These are phyloP conservation scores for Apamea sordens DNA, from an alignment of 2,888 invertebrate genomes.

Conservation along the genomic window DNA sequence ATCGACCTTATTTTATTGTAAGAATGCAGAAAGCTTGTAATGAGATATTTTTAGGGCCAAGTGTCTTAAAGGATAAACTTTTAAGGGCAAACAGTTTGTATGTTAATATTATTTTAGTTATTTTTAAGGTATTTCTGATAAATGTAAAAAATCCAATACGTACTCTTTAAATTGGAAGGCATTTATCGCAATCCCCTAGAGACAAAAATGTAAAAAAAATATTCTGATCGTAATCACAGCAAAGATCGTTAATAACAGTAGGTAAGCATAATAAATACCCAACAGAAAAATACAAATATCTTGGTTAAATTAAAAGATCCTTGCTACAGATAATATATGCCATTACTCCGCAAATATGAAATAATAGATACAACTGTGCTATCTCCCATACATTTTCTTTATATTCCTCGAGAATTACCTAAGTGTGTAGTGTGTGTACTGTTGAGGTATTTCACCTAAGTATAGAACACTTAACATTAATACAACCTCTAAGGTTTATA, in stretches of 20 bases:
- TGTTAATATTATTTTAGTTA: background rate
- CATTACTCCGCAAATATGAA: slow-evolving; percentile 7
- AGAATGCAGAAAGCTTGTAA: slow-evolving; percentile 32
- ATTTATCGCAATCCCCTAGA: background rate
- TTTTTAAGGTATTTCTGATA: slow-evolving; percentile 29
- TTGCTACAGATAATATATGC: background rate
- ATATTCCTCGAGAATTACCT: background rate
- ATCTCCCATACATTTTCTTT: background rate
- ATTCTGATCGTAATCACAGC: slow-evolving; percentile 13
- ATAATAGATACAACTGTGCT: background rate
- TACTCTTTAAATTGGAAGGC: background rate
- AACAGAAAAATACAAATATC: background rate
- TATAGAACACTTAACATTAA: background rate
- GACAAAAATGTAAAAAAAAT: background rate
- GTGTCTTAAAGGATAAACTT: background rate
- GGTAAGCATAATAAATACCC: slow-evolving; percentile 12
- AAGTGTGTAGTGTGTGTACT: background rate
- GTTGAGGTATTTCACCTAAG: slow-evolving; percentile 6
- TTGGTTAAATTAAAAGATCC: slow-evolving; percentile 14
- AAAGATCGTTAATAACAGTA: slow-evolving; percentile 20
- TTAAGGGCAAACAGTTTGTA: background rate
- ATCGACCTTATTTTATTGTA: slow-evolving; percentile 18
- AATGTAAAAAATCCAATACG: background rate
- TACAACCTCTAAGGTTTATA: slow-evolving; percentile 23
- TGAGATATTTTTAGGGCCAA: slow-evolving; percentile 12